These are phyloP conservation scores for Paramacrobiotus metropolitanus DNA, from an alignment of 1,140 invertebrate species.

Conservation along the genomic window DNA sequence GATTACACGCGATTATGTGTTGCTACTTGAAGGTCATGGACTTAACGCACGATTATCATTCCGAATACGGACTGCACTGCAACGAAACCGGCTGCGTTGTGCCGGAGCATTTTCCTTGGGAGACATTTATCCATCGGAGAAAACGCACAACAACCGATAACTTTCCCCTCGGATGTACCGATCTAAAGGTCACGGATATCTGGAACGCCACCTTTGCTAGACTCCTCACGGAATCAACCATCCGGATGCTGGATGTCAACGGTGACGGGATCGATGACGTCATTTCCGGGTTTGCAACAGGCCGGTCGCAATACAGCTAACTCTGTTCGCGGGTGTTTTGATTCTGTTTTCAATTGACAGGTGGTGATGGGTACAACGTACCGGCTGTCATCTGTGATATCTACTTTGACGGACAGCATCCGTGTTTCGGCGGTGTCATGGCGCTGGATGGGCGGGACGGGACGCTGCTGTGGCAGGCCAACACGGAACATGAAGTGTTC, in stretches of 20 bases:
- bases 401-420: conserved; percentile 34
- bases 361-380: conserved; percentile 27
- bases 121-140: too few species aligned
- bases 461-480: conserved; percentile 45
- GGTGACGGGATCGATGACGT: conserved; percentile 44
- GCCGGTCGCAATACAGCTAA: conserved; percentile 23
- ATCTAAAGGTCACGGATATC: too few species aligned
- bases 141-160: too few species aligned
- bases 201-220: conserved; percentile 47
- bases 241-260: conserved; percentile 46
- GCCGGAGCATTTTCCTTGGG: too few species aligned
- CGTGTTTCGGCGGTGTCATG: conserved; percentile 49
- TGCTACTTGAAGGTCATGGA: too few species aligned
- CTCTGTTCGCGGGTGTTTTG: neutral
- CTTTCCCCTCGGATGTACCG: too few species aligned
- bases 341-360: conserved; percentile 15
- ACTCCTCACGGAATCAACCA: conserved; percentile 45
- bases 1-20: too few species aligned
- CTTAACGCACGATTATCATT: too few species aligned
- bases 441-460: conserved; percentile 47
- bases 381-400: conserved; percentile 33
- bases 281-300: conserved; percentile 52
- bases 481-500: conserved; percentile 45
- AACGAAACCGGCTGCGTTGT: too few species aligned
- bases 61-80: too few species aligned